These are phyloP conservation scores for Odocoileus virginianus DNA, from an alignment of 2,113 vertebrate species.

Conservation along the genomic window DNA sequence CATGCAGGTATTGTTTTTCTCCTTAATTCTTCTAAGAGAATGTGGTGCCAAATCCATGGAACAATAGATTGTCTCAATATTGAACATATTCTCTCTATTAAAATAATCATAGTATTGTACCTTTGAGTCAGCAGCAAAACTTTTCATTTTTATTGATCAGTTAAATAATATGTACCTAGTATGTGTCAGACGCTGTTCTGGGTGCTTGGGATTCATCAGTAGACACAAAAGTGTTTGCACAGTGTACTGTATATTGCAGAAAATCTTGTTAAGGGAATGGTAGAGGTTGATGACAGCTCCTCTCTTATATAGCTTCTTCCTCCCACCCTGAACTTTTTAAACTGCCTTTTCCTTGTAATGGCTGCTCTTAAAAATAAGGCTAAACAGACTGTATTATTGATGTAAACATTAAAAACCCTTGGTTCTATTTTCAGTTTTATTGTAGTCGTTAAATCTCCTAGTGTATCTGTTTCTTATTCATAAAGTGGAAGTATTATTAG, in stretches of 20 bases:
- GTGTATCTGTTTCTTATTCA: not conserved
- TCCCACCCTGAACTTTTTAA: slow-evolving; percentile 2
- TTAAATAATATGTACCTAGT: not conserved
- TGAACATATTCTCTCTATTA: not conserved
- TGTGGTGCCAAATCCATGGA: not conserved
- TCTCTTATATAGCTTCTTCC: not conserved
- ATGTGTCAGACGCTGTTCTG: not conserved
- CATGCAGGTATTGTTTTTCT: not conserved
- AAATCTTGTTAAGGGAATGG: not conserved
- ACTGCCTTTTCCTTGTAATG: not conserved
- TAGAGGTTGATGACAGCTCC: not conserved
- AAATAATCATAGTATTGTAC: not conserved
- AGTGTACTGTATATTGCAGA: not conserved
- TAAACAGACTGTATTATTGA: not conserved
- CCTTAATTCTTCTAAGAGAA: not conserved
- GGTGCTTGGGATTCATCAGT: not conserved
- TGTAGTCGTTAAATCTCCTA: not conserved
- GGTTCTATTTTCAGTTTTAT: not conserved
- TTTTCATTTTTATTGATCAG: not conserved
- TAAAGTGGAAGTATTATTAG: not conserved
- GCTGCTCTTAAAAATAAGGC: not conserved
- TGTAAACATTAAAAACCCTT: not conserved
- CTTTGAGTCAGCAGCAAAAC: not conserved
- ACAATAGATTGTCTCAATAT: not conserved
- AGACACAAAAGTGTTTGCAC: not conserved